phyloP scores from a whole-genome alignment of 30 jellyfish, hydroid and myxozoan species.

The Pseudorhiza aurosa region DNA sequence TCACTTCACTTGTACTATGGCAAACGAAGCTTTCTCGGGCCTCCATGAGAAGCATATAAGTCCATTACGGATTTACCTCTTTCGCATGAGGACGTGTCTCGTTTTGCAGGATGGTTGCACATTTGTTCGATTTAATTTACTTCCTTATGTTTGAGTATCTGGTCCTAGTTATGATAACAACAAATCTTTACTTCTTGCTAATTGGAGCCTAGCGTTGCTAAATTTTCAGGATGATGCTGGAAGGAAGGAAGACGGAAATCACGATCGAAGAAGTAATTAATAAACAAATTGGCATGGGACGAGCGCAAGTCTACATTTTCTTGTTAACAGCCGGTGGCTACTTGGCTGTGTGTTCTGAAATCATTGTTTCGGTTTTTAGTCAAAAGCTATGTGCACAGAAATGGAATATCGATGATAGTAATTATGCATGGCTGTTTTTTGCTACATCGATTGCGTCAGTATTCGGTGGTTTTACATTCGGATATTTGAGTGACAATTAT shows the following conservation, averaged over 20 bases:
- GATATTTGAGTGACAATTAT: slow-evolving; percentile 49
- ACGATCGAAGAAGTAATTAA: slow-evolving; percentile 39
- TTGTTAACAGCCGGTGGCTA: slow-evolving; percentile 64
- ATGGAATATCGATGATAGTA: slow-evolving; percentile 37
- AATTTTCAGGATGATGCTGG: not conserved
- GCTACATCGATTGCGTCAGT: slow-evolving; percentile 32
- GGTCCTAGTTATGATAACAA: no score
- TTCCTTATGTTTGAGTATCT: no score
- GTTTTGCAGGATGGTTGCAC: no score
- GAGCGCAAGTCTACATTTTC: slow-evolving; percentile 22
- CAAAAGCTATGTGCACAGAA: slow-evolving; percentile 14
- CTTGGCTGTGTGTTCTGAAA: slow-evolving; percentile 62
- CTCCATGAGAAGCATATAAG: no score
- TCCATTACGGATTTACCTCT: no score
- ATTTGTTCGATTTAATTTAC: no score
- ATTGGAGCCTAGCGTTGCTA: no score
- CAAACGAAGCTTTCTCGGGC: no score
- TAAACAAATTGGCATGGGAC: slow-evolving; percentile 52
- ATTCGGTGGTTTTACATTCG: slow-evolving; percentile 49
- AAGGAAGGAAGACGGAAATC: not conserved
- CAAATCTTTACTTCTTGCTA: no score
- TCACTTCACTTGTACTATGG: no score
- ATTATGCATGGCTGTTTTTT: slow-evolving; percentile 58
- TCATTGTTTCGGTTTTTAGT: slow-evolving; percentile 66
- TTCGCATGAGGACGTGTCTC: no score